phyloP scores from a whole-genome alignment of 2,797 vertebrate species.

The Mallotus villosus region DNA sequence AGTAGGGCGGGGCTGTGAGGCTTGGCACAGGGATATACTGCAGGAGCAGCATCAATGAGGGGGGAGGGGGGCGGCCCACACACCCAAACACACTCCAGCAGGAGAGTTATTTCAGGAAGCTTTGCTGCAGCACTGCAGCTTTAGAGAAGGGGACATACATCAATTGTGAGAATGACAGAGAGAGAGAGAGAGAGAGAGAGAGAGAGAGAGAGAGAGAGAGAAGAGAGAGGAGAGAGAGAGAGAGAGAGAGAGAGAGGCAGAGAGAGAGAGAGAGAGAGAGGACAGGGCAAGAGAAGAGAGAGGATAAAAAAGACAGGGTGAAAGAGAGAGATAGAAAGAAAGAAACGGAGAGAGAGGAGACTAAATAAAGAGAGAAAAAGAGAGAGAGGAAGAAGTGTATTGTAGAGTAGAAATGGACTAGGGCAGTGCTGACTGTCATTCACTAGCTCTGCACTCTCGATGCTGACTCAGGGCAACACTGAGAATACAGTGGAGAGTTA shows the following conservation, averaged over 20 bases:
- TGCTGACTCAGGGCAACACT: too few species aligned
- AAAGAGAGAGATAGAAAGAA: constrained; percentile 6
- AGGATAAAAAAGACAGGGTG: neutral
- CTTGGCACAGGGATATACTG: too few species aligned
- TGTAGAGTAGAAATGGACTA: neutral
- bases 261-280: neutral
- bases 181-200: neutral
- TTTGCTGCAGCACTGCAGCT: too few species aligned
- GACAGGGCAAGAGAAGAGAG: neutral
- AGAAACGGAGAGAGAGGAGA: neutral
- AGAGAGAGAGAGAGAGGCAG: neutral
- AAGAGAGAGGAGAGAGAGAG: neutral
- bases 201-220: constrained; percentile 16
- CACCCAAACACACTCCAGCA: too few species aligned
- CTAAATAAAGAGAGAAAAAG: neutral
- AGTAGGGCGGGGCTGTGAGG: too few species aligned
- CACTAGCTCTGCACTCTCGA: too few species aligned
- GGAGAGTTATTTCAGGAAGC: too few species aligned
- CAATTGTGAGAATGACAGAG: neutral
- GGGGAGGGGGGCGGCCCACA: too few species aligned
- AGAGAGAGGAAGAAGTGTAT: neutral
- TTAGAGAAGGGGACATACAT: too few species aligned
- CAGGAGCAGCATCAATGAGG: too few species aligned
- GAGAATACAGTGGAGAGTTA: too few species aligned
- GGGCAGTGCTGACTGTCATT: neutral